phyloP scores from a whole-genome alignment of 2,113 vertebrate genomes.

The Epinephelus fuscoguttatus region DNA sequence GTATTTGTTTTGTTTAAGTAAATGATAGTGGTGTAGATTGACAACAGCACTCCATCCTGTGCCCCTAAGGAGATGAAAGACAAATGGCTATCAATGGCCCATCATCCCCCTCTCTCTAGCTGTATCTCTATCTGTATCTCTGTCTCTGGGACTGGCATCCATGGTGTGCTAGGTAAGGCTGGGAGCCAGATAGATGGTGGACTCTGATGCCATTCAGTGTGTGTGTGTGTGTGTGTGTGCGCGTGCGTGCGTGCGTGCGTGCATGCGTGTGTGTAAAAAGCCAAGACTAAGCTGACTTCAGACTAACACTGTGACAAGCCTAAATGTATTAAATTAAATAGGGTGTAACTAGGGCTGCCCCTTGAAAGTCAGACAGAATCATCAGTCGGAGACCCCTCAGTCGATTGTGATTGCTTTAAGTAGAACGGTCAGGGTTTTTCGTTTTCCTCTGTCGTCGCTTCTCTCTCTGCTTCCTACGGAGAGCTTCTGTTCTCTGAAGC shows the following conservation, averaged over 20 bases:
- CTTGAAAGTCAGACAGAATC: too few relatives aligned
- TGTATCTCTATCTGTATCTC: slow-evolving; percentile 4
- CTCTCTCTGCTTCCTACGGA: too few relatives aligned
- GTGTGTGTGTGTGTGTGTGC: background rate
- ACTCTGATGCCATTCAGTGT: background rate
- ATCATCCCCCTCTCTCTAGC: slow-evolving; percentile 58
- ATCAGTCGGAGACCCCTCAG: too few relatives aligned
- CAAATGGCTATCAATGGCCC: slow-evolving; percentile 73
- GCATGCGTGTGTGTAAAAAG: too few relatives aligned
- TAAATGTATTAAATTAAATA: too few relatives aligned
- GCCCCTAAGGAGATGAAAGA: slow-evolving; percentile 72
- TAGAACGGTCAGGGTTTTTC: too few relatives aligned
- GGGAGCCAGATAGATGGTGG: background rate
- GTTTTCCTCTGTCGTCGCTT: too few relatives aligned
- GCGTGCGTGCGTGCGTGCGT: background rate
- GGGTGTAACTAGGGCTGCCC: too few relatives aligned
- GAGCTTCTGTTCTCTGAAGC: too few relatives aligned
- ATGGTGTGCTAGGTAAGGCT: slow-evolving; percentile 15
- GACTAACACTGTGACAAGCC: too few relatives aligned
- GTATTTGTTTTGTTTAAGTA: slow-evolving; percentile 83
- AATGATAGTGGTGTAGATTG: slow-evolving; percentile 74
- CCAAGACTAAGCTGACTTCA: background rate
- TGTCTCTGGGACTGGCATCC: slow-evolving; percentile 7
- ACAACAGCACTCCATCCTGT: slow-evolving; percentile 79
- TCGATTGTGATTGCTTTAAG: too few relatives aligned